A percentile compares a stretch with the other conserved stretches of the same genome.
Evolutionary conservation across 2,888 invertebrate species (phyloP).

Genomic region (Nemotelus nigrinus): DNA sequence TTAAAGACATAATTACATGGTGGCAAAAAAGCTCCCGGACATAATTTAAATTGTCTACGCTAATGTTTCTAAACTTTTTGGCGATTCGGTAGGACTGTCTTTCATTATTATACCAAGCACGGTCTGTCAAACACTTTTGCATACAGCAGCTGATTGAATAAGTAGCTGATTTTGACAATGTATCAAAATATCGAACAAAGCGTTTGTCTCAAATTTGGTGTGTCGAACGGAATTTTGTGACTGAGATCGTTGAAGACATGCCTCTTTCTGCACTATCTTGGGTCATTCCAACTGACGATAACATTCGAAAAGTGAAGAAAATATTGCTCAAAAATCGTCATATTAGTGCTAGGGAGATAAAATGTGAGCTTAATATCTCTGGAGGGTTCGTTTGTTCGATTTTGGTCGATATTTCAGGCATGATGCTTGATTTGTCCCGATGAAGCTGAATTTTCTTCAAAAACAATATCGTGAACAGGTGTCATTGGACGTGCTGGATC

Average conservation of each 20-base stretch:
- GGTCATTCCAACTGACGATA: not conserved
- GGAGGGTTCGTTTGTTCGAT: not conserved
- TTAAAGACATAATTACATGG: too few species aligned
- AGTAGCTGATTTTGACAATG: not conserved
- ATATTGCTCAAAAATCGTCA: constrained; percentile 20
- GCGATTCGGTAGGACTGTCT: not conserved
- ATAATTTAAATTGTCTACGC: too few species aligned
- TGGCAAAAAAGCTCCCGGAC: too few species aligned
- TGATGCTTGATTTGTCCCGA: not conserved
- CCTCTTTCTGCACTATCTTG: constrained; percentile 5
- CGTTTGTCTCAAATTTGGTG: not conserved
- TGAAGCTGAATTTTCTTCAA: too few species aligned
- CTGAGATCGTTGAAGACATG: constrained; percentile 1
- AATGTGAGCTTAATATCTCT: not conserved
- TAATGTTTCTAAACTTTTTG: too few species aligned
- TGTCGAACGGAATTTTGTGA: not conserved
- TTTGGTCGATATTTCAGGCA: constrained; percentile 1
- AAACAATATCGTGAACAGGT: too few species aligned
- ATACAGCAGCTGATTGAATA: constrained; percentile 2
- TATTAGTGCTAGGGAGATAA: not conserved
- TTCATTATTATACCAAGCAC: not conserved
- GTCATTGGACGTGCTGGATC: too few species aligned
- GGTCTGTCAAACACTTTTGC: not conserved
- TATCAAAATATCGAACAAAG: constrained; percentile 3
- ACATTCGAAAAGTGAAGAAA: constrained; percentile 1